phyloP scores from a whole-genome alignment of 2,113 vertebrate genomes.

The Athene cunicularia region DNA sequence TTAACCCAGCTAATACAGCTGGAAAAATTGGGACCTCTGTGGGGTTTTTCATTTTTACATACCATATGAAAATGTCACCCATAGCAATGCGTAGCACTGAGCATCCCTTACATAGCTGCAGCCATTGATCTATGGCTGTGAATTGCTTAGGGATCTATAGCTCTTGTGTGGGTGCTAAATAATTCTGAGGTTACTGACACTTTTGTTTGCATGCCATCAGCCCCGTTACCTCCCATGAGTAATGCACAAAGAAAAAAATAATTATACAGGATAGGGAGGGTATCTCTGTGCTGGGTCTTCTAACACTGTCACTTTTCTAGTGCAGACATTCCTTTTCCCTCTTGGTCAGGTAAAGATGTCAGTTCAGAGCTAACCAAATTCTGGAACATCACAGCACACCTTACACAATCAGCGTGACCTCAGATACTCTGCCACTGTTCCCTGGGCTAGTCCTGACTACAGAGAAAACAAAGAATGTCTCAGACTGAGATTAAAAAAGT shows the following conservation, averaged over 20 bases:
- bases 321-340: neutral
- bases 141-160: neutral
- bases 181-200: neutral
- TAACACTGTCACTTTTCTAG: neutral
- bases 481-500: neutral
- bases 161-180: neutral
- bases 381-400: neutral
- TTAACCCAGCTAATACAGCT: neutral
- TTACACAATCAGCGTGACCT: neutral
- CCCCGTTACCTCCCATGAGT: neutral
- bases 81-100: neutral
- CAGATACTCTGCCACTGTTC: neutral
- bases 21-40: neutral
- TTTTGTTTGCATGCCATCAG: neutral
- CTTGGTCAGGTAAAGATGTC: neutral
- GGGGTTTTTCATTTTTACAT: neutral
- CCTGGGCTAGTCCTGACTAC: neutral
- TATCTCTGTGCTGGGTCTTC: neutral
- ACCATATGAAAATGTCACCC: neutral
- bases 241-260: neutral
- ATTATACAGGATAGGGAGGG: neutral
- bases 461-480: constrained; percentile 28
- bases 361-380: neutral
- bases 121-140: neutral
- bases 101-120: neutral